phyloP scores from a whole-genome alignment of 2,113 vertebrate genomes.

The Oryzias celebensis region DNA sequence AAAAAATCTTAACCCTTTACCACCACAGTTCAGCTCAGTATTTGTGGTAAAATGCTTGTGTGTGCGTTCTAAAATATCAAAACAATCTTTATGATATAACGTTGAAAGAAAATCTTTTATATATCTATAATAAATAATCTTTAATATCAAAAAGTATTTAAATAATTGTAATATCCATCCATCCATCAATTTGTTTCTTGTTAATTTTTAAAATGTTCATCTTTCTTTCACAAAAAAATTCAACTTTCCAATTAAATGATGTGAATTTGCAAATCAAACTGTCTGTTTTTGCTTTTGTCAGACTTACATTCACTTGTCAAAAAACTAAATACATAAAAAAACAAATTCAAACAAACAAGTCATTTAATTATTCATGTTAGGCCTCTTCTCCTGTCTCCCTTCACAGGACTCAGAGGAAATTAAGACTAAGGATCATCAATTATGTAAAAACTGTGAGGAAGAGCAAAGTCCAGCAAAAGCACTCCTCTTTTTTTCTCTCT shows the following conservation, averaged over 20 bases:
- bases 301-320: conserved; percentile 15
- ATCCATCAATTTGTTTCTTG: too few species aligned
- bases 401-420: conserved; percentile 19
- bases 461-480: conserved; percentile 12
- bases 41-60: too few species aligned
- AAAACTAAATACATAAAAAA: conserved; percentile 8
- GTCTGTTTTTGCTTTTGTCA: conserved; percentile 24
- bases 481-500: conserved; percentile 11
- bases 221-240: conserved; percentile 19
- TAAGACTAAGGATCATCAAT: conserved; percentile 41
- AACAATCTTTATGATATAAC: too few species aligned
- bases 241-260: conserved; percentile 48
- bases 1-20: too few species aligned
- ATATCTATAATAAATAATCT: too few species aligned
- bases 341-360: conserved; percentile 44
- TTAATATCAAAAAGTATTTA: too few species aligned
- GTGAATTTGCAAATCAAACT: conserved; percentile 29
- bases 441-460: conserved; percentile 28
- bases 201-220: too few species aligned
- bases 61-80: too few species aligned
- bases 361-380: conserved; percentile 46
- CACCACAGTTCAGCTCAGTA: too few species aligned
- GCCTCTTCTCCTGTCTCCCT: conserved; percentile 14
- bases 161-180: too few species aligned
- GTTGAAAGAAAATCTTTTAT: too few species aligned